Evolutionary conservation across 92 coral and sea anemone species (phyloP).

Genomic region (Heliopora coerulea): DNA sequence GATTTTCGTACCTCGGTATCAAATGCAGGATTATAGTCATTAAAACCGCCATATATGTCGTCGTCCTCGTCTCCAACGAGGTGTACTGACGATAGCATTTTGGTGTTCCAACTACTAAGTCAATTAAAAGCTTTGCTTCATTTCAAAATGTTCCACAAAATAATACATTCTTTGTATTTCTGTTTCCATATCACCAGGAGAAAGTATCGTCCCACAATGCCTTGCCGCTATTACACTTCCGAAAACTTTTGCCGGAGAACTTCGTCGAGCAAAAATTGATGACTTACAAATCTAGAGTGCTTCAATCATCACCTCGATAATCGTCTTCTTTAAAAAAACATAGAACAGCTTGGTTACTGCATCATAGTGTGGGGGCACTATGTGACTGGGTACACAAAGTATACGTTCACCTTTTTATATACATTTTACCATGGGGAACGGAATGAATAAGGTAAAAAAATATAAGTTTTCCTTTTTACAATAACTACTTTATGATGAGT

Average conservation of each 20-base stretch:
- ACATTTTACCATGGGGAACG: conserved; percentile 70
- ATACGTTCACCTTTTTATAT: no score
- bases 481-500: neutral
- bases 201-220: conserved; percentile 37
- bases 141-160: neutral
- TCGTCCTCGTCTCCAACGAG: conserved; percentile 97
- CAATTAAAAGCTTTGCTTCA: neutral
- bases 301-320: no score
- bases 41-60: conserved; percentile 92
- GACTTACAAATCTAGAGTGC: no score
- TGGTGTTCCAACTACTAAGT: no score
- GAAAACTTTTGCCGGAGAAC: conserved; percentile 4
- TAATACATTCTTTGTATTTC: neutral
- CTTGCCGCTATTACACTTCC: neutral
- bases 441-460: conserved; percentile 77
- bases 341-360: no score
- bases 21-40: conserved; percentile 96
- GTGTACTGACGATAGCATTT: conserved; percentile 80
- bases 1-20: conserved; percentile 83
- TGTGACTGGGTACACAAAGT: no score
- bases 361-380: no score
- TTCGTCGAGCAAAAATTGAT: conserved; percentile 1
- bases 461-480: no score
- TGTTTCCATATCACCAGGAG: conserved; percentile 32
- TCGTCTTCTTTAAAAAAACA: no score